Percentiles rank a stretch among this genome's conserved stretches.
Conservation (phyloP, 2,888 invertebrate genomes). For the Syrista parreyssii region DNA sequence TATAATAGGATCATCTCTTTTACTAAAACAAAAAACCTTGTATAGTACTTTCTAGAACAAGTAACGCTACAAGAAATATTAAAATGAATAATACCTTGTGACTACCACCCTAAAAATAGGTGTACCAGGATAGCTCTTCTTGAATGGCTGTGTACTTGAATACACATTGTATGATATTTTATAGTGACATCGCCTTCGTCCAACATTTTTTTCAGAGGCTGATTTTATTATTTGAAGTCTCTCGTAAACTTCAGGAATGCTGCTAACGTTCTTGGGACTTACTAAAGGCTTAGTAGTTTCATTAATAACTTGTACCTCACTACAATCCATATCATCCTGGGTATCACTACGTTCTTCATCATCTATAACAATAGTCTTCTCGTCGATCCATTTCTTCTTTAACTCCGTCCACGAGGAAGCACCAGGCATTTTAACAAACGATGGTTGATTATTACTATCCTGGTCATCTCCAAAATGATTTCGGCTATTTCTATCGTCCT, state of each 20-base stretch:
- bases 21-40: constrained; percentile 41
- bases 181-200: constrained; percentile 47
- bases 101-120: constrained; percentile 55
- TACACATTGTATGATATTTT: constrained; percentile 60
- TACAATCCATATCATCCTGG: constrained; percentile 29
- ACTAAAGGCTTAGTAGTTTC: constrained; percentile 50
- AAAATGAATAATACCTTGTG: constrained; percentile 45
- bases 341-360: constrained; percentile 48
- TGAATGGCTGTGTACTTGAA: constrained; percentile 44
- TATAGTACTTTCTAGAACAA: constrained; percentile 6
- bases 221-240: constrained; percentile 58
- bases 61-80: background rate
- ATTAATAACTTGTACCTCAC: constrained; percentile 54
- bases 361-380: constrained; percentile 60
- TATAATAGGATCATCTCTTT: constrained; percentile 40
- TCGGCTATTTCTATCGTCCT: background rate
- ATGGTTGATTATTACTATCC: constrained; percentile 23
- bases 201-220: constrained; percentile 48
- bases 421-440: constrained; percentile 47
- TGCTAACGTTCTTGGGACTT: constrained; percentile 41
- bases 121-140: constrained; percentile 54
- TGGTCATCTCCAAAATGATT: background rate
- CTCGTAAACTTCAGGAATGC: constrained; percentile 50
- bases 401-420: constrained; percentile 54
- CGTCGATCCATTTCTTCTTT: constrained; percentile 58